Base-by-base conservation (phyloP, 2,888 invertebrate species). In the Euplagia quadripunctaria region DNA sequence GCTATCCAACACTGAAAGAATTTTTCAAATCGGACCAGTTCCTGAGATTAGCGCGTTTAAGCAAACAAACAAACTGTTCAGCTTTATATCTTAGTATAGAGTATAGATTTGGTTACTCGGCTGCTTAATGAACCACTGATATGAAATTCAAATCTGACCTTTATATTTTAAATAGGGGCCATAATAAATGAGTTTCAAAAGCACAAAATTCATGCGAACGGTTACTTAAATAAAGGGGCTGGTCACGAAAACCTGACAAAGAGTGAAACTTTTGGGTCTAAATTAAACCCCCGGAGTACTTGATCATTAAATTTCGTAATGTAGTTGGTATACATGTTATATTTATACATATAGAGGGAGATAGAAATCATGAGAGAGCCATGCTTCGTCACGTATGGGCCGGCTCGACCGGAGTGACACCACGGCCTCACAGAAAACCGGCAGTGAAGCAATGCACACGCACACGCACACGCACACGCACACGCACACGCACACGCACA, bases 191-290 rank as follows among this genome's bases (percentile, higher is more conserved):
- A 63, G 31, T 49, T 69, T 17, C 42, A 16, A 64, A 43, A 64
- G 49, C 49, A 66, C 63, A 63, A 70, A 69, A 63, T 69, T 63
- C 69, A 69, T 63, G 41, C 42, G 41, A 61, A 31, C 46, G 51
- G 63, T 70, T 63, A 68, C 68, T 70, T 31, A 43, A 58, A 63
- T 70, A 70, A 68, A 58, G 20, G 58, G 46, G 55, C 66, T 31
- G 58, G 69, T 51, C 74, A 71, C 58, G 68, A n/a, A 71, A 41
- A 51, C 20, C 16, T 42, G 78, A 72, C 76, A 78, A 80, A 80
- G 58, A 63, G 31, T 17, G 31, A 4, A 81, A 81, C 68, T 81
- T 81, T 81, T 11, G 73, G 79, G 81, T 78, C 68, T 42, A 78
- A 74, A 74, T 72, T 76, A 78, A 74, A 71, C 70, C 49, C 42